phyloP scores from a whole-genome alignment of 2,113 vertebrate genomes.

The Manacus vitellinus region DNA sequence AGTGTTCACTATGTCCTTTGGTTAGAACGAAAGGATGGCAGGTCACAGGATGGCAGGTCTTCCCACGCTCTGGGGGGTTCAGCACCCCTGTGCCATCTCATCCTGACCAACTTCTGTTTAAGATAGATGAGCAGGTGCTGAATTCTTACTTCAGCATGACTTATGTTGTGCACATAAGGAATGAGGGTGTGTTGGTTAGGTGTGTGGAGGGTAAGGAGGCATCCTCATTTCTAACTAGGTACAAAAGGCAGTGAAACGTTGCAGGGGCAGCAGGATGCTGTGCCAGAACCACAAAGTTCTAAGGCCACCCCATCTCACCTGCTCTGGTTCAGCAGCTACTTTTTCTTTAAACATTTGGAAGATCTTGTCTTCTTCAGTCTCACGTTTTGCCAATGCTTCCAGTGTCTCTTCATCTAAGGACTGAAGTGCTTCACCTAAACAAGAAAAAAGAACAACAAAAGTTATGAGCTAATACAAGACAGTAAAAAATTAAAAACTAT shows the following conservation, averaged over 20 bases:
- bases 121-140: not conserved
- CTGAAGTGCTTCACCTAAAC: constrained; percentile 45
- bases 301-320: constrained; percentile 74
- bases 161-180: not conserved
- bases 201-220: not conserved
- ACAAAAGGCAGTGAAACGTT: not conserved
- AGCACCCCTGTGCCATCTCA: rapidly evolving
- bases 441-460: not conserved
- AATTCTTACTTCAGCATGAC: not conserved
- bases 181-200: not conserved
- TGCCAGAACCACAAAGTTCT: not conserved
- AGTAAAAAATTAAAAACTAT: not conserved
- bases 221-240: not conserved
- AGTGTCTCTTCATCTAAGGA: constrained; percentile 80
- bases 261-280: not conserved
- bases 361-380: constrained; percentile 85
- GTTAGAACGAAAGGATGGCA: not conserved
- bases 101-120: not conserved
- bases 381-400: constrained; percentile 89
- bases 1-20: not conserved
- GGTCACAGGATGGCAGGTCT: not conserved
- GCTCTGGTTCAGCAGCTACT: constrained; percentile 85
- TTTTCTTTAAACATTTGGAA: constrained; percentile 86
- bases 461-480: not conserved
- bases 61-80: not conserved